Evolutionary conservation across 2,113 vertebrate genomes (phyloP), one percentile per base, ranked within the genome.

Genomic region (Elanus axillaris): DNA sequence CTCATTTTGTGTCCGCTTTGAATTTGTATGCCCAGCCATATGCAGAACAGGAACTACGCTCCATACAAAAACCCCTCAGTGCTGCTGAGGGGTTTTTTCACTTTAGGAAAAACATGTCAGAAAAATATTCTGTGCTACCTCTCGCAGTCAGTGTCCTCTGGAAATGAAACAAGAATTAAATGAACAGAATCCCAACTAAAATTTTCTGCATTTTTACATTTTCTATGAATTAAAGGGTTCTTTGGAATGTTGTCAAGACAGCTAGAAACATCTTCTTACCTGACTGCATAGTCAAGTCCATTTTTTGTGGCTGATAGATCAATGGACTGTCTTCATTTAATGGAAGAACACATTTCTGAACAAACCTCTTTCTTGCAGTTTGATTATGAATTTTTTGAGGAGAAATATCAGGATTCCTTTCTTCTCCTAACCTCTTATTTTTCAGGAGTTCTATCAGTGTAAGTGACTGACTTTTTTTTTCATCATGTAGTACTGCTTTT

Each of bases 371-470:
- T 96, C 98, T 99, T 97, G 98, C 98, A 71, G 98, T 98, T 96
- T 98, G 98, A 93, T 92, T 98, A 96, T 98, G 98, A 90, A 97
- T 98, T 97, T 98, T 98, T 96, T 98, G 98, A 96, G 98, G 95
- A 93, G 98, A 98, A 94, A 97, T 69, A 93, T 94, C 94, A 91
- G 95, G 92, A 96, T 97, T 98, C 76, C 97, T 97, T 96, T 98
- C 99, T 96, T 99, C 99, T 94, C 98, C 98, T 93, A 98, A 97
- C 91, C 98, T 98, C 98, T 98, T 99, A 94, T 98, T 98, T 98
- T 98, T 98, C 90, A 99, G 98, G 76, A 99, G 98, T 97, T 99
- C 98, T 95, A 99, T 98, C 97, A 99, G 98, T 97, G 99, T 98
- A 95, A 99, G 98, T 40, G 98, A 98, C 58, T 98, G 98, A 86